Evolutionary conservation across 2,797 vertebrate genomes (phyloP), one percentile per base, ranked within the genome.

Genomic region (Bucorvus abyssinicus): DNA sequence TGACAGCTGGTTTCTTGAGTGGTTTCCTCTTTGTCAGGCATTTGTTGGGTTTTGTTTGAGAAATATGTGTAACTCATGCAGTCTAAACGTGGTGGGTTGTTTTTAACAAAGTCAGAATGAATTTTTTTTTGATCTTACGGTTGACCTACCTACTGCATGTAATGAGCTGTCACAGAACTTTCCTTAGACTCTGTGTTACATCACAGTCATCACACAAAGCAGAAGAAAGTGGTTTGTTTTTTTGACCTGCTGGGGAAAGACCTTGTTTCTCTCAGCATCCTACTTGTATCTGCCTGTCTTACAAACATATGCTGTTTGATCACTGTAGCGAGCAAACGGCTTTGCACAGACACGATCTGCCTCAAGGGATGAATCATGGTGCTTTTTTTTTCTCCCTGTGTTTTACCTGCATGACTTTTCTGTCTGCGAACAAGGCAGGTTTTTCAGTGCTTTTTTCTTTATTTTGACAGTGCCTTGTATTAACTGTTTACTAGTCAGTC

Each of bases 301-400:
- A n/a, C 44, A 87, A 68, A 49, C 0, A 0, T n/a, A 3, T 0
- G 1, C 16, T 17, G 19, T 44, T 75, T 50, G 24, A 55, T 76
- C 30, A 22, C 9, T 2, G 0, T 13, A 44, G 53, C 1, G 4
- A 88, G 32, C 30, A 60, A 45, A 18, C 24, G 45, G 42, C 56
- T 84, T 50, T 77, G 42, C 26, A 32, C 12, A 10, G 6, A 15
- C 7, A 3, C 2, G 9, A 57, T 64, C 50, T 70, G 11, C 36
- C 40, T 7, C 26, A 45, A 27, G 17, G 52, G n/a, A 19, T 49
- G 3, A 47, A 47, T 22, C 45, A 1, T 18, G 5, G 2, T 34
- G 26, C 32, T 22, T 38, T n/a, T 52, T 24, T 47, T 12, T 14
- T 53, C 8, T 29, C 3, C 36, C 16, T 18, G 5, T 1, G 3